A percentile compares a stretch with the other conserved stretches of the same genome.
Evolutionary conservation across 2,113 vertebrate genomes (phyloP).

Genomic region (Catharus minimus): DNA sequence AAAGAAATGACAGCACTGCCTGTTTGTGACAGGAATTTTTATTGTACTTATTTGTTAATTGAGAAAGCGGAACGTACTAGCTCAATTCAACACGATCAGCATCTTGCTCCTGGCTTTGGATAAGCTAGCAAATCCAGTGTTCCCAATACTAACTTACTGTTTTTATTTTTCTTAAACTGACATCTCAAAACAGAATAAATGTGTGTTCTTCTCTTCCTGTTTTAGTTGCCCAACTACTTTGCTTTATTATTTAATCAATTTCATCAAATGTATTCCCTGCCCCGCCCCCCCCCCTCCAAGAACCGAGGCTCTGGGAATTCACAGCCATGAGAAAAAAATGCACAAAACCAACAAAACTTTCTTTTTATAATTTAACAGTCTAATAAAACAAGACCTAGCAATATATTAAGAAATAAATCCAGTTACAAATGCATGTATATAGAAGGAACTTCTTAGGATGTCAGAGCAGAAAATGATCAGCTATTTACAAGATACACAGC

Average conservation of each 20-base stretch:
- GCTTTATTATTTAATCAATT: conserved; percentile 71
- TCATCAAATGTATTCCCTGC: conserved; percentile 46
- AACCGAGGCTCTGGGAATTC: conserved; percentile 61
- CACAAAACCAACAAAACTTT: conserved; percentile 68
- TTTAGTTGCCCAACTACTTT: conserved; percentile 79
- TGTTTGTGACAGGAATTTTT: conserved; percentile 75
- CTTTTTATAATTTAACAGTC: conserved; percentile 76
- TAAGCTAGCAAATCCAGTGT: conserved; percentile 70
- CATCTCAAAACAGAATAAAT: conserved; percentile 65
- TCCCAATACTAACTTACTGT: conserved; percentile 58
- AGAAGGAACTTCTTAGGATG: conserved; percentile 56
- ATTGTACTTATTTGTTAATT: conserved; percentile 74
- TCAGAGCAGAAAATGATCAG: conserved; percentile 65
- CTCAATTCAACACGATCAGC: conserved; percentile 66
- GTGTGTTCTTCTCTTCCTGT: conserved; percentile 62
- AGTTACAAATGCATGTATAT: conserved; percentile 76
- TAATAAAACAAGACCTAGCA: conserved; percentile 74
- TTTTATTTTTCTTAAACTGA: conserved; percentile 71
- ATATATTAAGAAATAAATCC: conserved; percentile 81
- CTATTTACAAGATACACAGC: conserved; percentile 81
- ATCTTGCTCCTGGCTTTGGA: conserved; percentile 53
- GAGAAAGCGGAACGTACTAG: conserved; percentile 71
- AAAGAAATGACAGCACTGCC: conserved; percentile 58
- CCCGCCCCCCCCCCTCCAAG: not conserved
- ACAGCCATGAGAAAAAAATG: conserved; percentile 64